Conservation (phyloP, 92 coral and sea anemone genomes). For the Parazoanthus atlanticus region DNA sequence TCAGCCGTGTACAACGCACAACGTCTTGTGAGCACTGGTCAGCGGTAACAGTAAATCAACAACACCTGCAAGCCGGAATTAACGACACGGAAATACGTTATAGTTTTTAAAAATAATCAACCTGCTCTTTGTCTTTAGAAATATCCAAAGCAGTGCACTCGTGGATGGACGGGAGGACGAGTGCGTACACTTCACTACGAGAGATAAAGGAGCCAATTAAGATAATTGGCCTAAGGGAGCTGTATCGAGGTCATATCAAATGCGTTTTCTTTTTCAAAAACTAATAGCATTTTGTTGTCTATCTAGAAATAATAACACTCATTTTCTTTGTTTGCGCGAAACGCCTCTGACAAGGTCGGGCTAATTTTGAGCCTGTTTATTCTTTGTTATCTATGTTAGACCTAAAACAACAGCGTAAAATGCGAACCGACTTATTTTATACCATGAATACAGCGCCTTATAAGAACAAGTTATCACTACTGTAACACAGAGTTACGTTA, state of each 20-base stretch:
- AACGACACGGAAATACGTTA: not conserved
- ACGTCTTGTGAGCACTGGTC: not conserved
- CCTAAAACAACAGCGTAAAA: not conserved
- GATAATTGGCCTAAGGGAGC: not conserved
- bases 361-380: not conserved
- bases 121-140: not conserved
- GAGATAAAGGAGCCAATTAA: not conserved
- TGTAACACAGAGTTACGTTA: too few species aligned
- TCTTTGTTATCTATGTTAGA: not conserved
- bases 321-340: not conserved
- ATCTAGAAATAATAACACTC: not conserved
- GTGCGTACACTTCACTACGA: not conserved
- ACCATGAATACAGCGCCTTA: too few species aligned
- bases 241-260: not conserved
- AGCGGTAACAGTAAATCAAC: not conserved
- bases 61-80: not conserved
- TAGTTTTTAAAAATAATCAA: not conserved
- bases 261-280: not conserved
- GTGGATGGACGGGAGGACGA: not conserved
- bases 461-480: too few species aligned
- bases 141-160: not conserved
- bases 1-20: too few species aligned
- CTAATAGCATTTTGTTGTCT: not conserved
- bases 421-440: too few species aligned
- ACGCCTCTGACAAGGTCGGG: not conserved